Evolutionary conservation across 64 coral and sea anemone species (phyloP).

Genomic region (Montipora sp.): DNA sequence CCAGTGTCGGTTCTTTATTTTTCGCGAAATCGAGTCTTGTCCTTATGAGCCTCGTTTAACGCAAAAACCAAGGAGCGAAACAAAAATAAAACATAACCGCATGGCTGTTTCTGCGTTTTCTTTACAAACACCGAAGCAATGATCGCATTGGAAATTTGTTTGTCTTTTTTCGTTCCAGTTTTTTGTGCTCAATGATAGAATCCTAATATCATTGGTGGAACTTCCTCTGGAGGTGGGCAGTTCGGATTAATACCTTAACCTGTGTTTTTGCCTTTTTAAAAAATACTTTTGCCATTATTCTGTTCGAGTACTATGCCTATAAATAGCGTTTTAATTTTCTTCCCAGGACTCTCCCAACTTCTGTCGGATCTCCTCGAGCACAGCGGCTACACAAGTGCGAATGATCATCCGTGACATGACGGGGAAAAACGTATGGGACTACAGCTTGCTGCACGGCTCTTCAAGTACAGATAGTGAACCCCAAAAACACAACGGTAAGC

Average conservation of each 20-base stretch:
- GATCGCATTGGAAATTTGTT: neutral
- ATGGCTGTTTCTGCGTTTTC: too few relatives aligned
- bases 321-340: neutral
- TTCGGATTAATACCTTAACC: neutral
- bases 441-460: constrained; percentile 73
- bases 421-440: constrained; percentile 92
- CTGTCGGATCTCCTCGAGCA: constrained; percentile 29
- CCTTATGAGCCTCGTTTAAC: too few relatives aligned
- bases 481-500: constrained; percentile 27
- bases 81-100: too few relatives aligned
- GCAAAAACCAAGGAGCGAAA: too few relatives aligned
- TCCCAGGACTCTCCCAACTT: constrained; percentile 31
- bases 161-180: constrained; percentile 64
- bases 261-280: neutral
- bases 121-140: neutral
- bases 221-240: constrained; percentile 82
- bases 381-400: constrained; percentile 84
- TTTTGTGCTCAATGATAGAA: constrained; percentile 83
- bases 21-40: too few relatives aligned
- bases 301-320: neutral
- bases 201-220: constrained; percentile 89
- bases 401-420: constrained; percentile 89
- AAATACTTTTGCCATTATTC: neutral
- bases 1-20: too few relatives aligned
- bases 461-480: neutral